Base-by-base conservation (phyloP, 2,888 invertebrate genomes). In the Scaptomyza reducta region DNA sequence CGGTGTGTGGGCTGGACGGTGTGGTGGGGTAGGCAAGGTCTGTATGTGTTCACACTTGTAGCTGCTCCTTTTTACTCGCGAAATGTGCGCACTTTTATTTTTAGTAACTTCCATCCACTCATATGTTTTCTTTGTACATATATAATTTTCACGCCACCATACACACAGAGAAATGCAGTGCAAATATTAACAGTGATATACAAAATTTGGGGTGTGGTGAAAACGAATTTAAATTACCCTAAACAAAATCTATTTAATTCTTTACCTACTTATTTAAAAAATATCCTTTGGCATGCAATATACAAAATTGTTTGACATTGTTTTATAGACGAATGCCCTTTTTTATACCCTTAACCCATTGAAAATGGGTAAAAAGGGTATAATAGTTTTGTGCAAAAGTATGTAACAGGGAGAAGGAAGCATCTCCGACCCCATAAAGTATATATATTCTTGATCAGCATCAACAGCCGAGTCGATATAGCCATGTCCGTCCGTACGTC, bases 91-190 rank as follows among this genome's bases (percentile, higher is more conserved):
- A 53, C 53, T 67, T 64, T 79, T 65, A 58, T 77, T 77, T 81
- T 87, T 76, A 87, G 70, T 73, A 87, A 87, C 67, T 76, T 62
- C 47, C 49, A 64, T 54, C 63, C 70, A 74, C 70, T 80, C 87
- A 69, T 69, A 64, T 87, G 78, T 62, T 70, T 75, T 75, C 81
- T 78, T 87, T 40, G 40, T 40, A 16, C 16, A 40, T 16, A 35
- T 75, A 84, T 76, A 81, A 76, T 84, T 84, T 82, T 84, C 68
- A 78, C 81, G 57, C 73, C 65, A 55, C 49, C 57, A 61, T 57
- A 61, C 46, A 56, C 29, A 46, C 47, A 60, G 16, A 69, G 61
- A 81, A 68, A 40, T 70, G 66, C 71, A 67, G 64, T 61, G 74
- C 62, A 83, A 77, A 86, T 79, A 85, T 69, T 60, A 83, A 71